Base-by-base conservation (phyloP, 2,888 invertebrate species). In the Drosophila stalkeri region DNA sequence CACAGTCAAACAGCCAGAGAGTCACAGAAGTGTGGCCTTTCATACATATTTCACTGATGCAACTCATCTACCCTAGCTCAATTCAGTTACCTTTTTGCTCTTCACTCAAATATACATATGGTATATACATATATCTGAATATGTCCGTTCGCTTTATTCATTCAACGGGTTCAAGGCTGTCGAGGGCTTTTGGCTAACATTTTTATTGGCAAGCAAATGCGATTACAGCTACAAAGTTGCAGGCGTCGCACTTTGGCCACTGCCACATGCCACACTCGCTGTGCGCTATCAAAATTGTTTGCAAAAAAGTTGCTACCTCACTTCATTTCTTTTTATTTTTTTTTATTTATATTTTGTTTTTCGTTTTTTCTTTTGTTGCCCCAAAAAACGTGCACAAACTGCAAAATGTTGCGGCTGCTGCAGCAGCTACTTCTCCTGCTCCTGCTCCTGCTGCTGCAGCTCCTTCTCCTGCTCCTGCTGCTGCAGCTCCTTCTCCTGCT, bases 201-300 rank as follows among this genome's bases (percentile, higher is more conserved):
- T 80, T 81, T 79, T 81, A 83, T 83, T 83, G 82, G 86, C 82
- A 83, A 74, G 65, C 70, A 77, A 83, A 72, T 81, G 78, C 76
- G 82, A 79, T 79, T 79, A 70, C 61, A 59, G 70, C 66, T 56
- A 57, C 77, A 72, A 56, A 63, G 64, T 68, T 72, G 60, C 80
- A 54, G 31, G 39, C 60, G 11, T 18, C 41, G 46, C 49, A 59
- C 31, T 47, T 37, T 27, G 57, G 67, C 60, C 60, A n/a, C 31
- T 16, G 3, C n/a, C 39, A 6, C 18, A 8, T 35, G 4, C 33
- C 14, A 54, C 52, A 54, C 7, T 46, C 37, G 60, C 35, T 43
- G 37, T 43, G 37, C 23, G 43, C 56, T 57, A 57, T 63, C 33
- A 64, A 72, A 72, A 72, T 49, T 56, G 35, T 37, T 41, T 54